Evolutionary conservation across 2,797 vertebrate species (phyloP).

Genomic region (Rhinophrynus dorsalis): DNA sequence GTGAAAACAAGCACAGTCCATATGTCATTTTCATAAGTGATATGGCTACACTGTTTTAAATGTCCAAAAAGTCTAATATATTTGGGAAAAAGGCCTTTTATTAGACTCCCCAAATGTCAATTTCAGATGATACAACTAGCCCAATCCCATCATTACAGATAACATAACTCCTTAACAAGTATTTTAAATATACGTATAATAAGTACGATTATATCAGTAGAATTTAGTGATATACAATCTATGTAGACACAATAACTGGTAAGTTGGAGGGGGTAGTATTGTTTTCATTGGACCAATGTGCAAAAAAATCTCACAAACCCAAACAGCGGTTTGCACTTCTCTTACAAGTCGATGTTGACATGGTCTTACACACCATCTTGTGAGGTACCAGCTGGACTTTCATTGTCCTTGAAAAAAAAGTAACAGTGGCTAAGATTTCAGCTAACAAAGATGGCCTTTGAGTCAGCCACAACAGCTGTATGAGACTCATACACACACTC

Average conservation of each 20-base stretch:
- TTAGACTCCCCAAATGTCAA: no score
- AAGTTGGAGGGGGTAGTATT: neutral
- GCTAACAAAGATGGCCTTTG: constrained; percentile 73
- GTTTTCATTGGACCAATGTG: constrained; percentile 1
- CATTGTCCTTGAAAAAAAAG: constrained; percentile 61
- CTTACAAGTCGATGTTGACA: constrained; percentile 54
- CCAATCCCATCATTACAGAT: no score
- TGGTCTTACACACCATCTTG: constrained; percentile 51
- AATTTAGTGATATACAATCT: no score
- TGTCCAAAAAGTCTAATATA: no score
- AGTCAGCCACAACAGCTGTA: constrained; percentile 67
- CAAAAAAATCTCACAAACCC: constrained; percentile 36
- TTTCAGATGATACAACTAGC: no score
- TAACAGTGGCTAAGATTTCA: constrained; percentile 65
- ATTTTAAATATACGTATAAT: no score
- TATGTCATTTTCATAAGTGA: no score
- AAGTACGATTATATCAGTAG: no score
- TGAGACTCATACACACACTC: constrained; percentile 49
- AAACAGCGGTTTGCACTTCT: constrained; percentile 54
- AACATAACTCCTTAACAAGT: no score
- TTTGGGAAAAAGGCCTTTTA: no score
- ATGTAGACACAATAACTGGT: neutral
- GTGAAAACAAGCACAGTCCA: no score
- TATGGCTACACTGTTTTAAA: no score
- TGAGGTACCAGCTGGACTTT: constrained; percentile 65